A percentile compares a stretch with the other conserved stretches of the same genome.
phyloP scores from a whole-genome alignment of 2,797 vertebrate genomes.

The Iguana delicatissima region DNA sequence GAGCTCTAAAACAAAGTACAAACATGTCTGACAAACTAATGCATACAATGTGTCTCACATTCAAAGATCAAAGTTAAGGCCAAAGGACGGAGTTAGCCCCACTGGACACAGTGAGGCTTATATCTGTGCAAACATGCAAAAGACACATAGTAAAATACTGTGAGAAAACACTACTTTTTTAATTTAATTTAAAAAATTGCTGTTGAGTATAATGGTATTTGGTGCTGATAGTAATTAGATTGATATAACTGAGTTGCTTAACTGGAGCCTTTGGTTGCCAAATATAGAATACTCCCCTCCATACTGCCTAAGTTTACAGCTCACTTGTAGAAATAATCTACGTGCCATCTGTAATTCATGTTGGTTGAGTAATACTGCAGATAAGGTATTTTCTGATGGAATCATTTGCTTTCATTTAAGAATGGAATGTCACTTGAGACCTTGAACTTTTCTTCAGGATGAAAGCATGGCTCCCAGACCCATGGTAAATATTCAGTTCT shows the following conservation, averaged over 20 bases:
- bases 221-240: constrained; percentile 21
- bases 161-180: constrained; percentile 19
- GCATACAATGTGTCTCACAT: not conserved
- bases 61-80: constrained; percentile 14
- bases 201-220: not conserved
- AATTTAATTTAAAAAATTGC: constrained; percentile 10
- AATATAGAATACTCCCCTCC: not conserved
- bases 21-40: constrained; percentile 16
- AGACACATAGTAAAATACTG: not conserved
- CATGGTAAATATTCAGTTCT: constrained; percentile 46
- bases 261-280: constrained; percentile 16
- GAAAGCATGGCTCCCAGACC: constrained; percentile 40
- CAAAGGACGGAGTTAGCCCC: not conserved
- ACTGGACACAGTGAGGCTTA: not conserved
- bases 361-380: constrained; percentile 54
- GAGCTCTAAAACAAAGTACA: constrained; percentile 1
- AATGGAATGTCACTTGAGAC: constrained; percentile 1
- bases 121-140: not conserved
- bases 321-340: constrained; percentile 37
- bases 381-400: constrained; percentile 39
- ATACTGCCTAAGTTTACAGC: constrained; percentile 1
- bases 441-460: constrained; percentile 45
- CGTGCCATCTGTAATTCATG: constrained; percentile 27
- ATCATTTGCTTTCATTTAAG: constrained; percentile 38
- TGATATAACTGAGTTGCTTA: constrained; percentile 8